Evolutionary conservation across 2,113 vertebrate species (phyloP), one percentile per base, ranked within the genome.

Genomic region (Pleuronectes platessa): DNA sequence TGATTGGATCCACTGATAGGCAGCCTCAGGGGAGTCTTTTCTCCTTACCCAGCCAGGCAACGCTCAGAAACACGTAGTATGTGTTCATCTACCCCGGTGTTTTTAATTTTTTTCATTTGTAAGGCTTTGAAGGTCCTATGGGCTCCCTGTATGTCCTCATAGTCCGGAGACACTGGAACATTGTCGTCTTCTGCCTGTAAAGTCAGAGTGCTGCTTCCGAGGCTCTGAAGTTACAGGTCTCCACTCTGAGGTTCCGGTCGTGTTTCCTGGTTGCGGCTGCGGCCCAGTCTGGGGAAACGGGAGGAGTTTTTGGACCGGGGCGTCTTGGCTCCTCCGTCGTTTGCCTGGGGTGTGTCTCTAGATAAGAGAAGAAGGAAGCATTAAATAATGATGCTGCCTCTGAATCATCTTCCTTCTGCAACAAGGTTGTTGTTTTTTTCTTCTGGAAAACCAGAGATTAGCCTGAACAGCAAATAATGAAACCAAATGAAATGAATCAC

Each of bases 181-280:
- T n/a, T 4, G 5, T 42, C 2, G 5, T 67, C 59, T n/a, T 49
- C 68, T 31, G 49, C 56, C 61, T 51, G 2, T 20, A 15, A 20
- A 54, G 51, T 3, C 18, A 54, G 18, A 54, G 51, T 7, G 17
- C 5, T 18, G 18, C 17, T 8, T 51, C 49, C 2, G 4, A 23
- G 53, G 11, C 49, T 64, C 21, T 2, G 35, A 53, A 74, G 82
- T 97, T 95, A 99, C 75, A 99, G 97, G 85, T 99, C 98, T 0
- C 98, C 98, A 0, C 98, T 99, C 89, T 99, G 98, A 9, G 98
- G 98, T 64, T 99, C 98, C 37, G 96, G 93, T 51, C 97, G 94
- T 0, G 94, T 77, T 31, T 98, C 98, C 74, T 95, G 92, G 0
- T 92, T 94, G 4, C 94, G 94, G 65, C 86, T 91, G 65, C 96